Base-by-base conservation (phyloP, 2,797 vertebrate species). In the Alcedo atthis region DNA sequence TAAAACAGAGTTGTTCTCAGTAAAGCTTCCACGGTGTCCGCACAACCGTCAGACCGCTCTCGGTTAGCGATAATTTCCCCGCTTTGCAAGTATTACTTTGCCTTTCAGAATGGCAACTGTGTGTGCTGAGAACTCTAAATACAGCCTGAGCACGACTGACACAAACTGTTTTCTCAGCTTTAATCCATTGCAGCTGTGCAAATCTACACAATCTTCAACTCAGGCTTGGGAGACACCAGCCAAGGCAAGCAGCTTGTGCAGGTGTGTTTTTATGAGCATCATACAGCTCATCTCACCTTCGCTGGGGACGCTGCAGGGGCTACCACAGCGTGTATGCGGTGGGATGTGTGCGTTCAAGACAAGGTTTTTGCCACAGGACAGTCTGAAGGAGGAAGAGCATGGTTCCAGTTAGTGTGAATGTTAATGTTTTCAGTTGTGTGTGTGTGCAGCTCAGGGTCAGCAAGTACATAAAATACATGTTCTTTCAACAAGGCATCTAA, bases 241-340 rank as follows among this genome's bases (percentile, higher is more conserved):
- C 42, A 8, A 37, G 73, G 30, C 68, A 5, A n/a, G 42, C 9
- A 8, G 49, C 7, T 9, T 15, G 10, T 4, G 58, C 85, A 17
- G 85, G 30, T 48, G 80, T 6, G 74, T 6, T 17, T 3, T 3
- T 2, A 3, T 1, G 55, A 17, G 15, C 14, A 1, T 8, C 45
- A 0, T 0, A 1, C 8, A 53, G 42, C 40, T 35, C 18, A 32
- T 45, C 30, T 49, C 49, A 1, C 66, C 85, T 25, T 32, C 1
- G 2, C 79, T 9, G 5, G 59, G 46, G 62, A 12, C 81, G 3
- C 35, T 1, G n/a, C 0, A 17, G 66, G 8, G 82, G 53, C n/a
- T 46, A 5, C 20, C 26, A 1, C 33, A 8, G 37, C 0, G 1
- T 28, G 7, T 1, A 24, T 4, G 43, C 22, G 0, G 24, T 0